Evolutionary conservation across 2,797 vertebrate genomes (phyloP), one percentile per base, ranked within the genome.

Genomic region (Tragelaphus eurycerus): DNA sequence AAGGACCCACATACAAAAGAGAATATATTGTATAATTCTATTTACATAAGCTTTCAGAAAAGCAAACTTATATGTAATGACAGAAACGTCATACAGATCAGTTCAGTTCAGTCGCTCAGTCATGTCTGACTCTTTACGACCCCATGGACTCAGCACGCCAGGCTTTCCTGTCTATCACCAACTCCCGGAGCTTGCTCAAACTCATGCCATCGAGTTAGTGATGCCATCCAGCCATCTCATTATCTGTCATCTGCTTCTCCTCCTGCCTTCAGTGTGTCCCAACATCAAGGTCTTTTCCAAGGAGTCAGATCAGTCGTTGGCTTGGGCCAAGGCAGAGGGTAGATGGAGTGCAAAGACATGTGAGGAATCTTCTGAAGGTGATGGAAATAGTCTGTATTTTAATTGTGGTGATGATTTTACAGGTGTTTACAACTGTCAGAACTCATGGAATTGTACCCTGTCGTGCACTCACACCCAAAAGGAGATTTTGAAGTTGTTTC

Each of bases 41-140:
- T 57, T 87, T 78, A 83, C 25, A 76, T 86, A 95, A 95, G 93
- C 87, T 79, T 89, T 74, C 86, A 86, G 71, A 79, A 91, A 93
- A 78, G 4, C 23, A 82, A 74, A 60, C 59, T 76, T 89, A 95
- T 57, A 21, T 64, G 19, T 89, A 78, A 76, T 83, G 48, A 85
- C 62, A 97, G 60, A 85, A 94, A 90, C 12, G 9, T 55, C 52
- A 55, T 27, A 38, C 50, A 89, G 52, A 60, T 76, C 78, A 90
- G 0, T 90, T 64, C 60, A 62, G 60, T 62, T 71, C 67, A 38
- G 34, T 71, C 0, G 3, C 67, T 71, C 19, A 71, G 19, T 71
- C 34, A 38, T 71, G 64, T 71, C 64, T 71, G 64, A 38, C 64
- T 38, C 19, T 67, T 67, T 38, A 38, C 34, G 11, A 38, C 5